phyloP scores from a whole-genome alignment of 2,888 invertebrate genomes.

The Eucera pruinosa region DNA sequence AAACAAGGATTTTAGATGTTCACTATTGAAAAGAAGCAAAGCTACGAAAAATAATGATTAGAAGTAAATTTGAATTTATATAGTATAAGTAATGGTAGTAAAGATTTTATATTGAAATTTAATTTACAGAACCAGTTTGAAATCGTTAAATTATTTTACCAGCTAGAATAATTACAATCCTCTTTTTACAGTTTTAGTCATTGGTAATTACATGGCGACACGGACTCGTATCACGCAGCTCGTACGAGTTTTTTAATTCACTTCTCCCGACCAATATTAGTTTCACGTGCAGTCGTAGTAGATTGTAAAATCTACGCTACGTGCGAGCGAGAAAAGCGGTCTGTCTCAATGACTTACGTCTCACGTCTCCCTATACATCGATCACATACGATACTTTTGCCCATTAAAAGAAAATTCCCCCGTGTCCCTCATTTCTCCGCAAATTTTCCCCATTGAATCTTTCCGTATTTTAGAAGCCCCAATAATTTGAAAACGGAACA shows the following conservation, averaged over 20 bases:
- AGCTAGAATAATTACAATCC: too few species aligned
- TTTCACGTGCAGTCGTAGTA: slow-evolving; percentile 5
- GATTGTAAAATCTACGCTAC: not conserved
- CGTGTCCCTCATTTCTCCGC: too few species aligned
- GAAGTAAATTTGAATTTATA: too few species aligned
- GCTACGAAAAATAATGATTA: too few species aligned
- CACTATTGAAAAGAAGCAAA: too few species aligned
- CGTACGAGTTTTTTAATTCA: not conserved
- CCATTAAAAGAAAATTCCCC: too few species aligned
- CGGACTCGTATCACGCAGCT: not conserved
- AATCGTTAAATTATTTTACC: too few species aligned
- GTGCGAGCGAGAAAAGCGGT: not conserved
- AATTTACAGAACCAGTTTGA: too few species aligned
- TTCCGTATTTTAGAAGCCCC: not conserved
- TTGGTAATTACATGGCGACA: not conserved
- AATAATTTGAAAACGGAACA: slow-evolving; percentile 10
- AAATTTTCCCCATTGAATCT: not conserved
- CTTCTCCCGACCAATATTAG: not conserved
- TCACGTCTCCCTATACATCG: not conserved
- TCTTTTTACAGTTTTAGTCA: not conserved
- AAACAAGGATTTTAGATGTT: too few species aligned
- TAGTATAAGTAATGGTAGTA: too few species aligned
- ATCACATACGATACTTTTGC: not conserved
- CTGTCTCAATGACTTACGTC: not conserved
- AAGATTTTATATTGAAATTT: too few species aligned